Percentiles rank a stretch among this genome's conserved stretches.
phyloP scores from a whole-genome alignment of 2,113 vertebrate species.

The Phocoena sinus region DNA sequence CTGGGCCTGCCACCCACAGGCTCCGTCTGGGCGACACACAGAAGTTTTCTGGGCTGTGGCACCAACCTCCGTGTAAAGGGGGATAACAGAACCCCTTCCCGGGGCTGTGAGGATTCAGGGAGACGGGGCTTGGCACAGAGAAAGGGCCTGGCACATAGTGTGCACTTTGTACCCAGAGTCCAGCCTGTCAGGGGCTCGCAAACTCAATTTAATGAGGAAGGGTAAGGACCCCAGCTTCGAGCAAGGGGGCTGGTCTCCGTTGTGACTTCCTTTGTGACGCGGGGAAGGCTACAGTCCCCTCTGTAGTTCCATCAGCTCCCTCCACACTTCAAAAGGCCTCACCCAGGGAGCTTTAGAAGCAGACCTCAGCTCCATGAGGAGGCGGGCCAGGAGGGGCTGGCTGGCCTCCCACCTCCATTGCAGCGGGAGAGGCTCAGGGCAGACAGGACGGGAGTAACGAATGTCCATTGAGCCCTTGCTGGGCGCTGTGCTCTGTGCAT shows the following conservation, averaged over 20 bases:
- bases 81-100: fast-evolving
- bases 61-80: not conserved
- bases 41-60: not conserved
- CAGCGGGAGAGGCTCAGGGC: not conserved
- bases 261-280: not conserved
- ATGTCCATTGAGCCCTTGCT: fast-evolving
- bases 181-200: not conserved
- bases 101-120: fast-evolving
- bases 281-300: not conserved
- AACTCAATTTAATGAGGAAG: not conserved
- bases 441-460: not conserved
- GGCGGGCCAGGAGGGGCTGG: not conserved
- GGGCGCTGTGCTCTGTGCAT: fast-evolving
- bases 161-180: not conserved
- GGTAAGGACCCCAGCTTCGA: not conserved
- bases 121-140: fast-evolving
- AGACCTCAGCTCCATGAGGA: fast-evolving
- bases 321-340: not conserved
- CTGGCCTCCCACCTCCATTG: not conserved
- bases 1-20: not conserved
- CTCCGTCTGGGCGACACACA: not conserved
- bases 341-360: not conserved
- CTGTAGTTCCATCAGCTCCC: not conserved
- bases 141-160: not conserved
- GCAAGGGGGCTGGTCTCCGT: not conserved